A percentile compares a stretch with the other conserved stretches of the same genome.
Conservation (phyloP, 2,888 invertebrate genomes). For the Villa cingulata region DNA sequence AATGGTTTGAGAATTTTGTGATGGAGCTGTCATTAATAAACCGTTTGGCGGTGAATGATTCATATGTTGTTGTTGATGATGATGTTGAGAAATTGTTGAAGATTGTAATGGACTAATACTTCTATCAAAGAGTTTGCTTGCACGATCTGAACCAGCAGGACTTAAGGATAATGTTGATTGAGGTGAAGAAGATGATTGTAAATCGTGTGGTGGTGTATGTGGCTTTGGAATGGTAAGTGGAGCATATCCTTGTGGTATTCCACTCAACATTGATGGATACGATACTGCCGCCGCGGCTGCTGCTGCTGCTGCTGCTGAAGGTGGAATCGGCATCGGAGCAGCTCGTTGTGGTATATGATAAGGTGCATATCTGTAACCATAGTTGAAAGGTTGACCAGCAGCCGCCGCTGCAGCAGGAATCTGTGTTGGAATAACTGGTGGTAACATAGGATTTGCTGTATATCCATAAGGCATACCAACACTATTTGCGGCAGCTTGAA, state of each 20-base stretch:
- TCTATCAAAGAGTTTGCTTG: conserved; percentile 31
- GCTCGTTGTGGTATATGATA: conserved; percentile 40
- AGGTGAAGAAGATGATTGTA: conserved; percentile 34
- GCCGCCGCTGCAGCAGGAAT: conserved; percentile 40
- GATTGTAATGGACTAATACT: conserved; percentile 25
- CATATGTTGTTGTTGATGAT: neutral
- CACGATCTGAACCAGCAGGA: conserved; percentile 34
- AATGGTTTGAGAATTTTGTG: conserved; percentile 5
- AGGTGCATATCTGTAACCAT: conserved; percentile 38
- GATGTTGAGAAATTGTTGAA: neutral
- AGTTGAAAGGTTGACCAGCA: conserved; percentile 40
- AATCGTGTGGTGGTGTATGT: conserved; percentile 34
- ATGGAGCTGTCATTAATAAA: conserved; percentile 23
- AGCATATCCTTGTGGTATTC: conserved; percentile 23
- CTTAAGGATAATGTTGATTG: conserved; percentile 34
- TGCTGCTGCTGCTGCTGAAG: conserved; percentile 32
- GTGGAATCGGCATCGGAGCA: conserved; percentile 29
- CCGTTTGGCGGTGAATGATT: conserved; percentile 16
- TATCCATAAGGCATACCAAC: conserved; percentile 51
- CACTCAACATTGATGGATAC: conserved; percentile 21
- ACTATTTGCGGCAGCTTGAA: conserved; percentile 75
- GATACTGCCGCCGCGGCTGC: conserved; percentile 22
- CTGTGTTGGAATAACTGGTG: conserved; percentile 40
- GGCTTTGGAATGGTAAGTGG: conserved; percentile 27
- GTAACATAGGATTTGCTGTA: conserved; percentile 42